Base-by-base conservation (phyloP, 2,888 invertebrate genomes). In the Drosophila buzzatii region DNA sequence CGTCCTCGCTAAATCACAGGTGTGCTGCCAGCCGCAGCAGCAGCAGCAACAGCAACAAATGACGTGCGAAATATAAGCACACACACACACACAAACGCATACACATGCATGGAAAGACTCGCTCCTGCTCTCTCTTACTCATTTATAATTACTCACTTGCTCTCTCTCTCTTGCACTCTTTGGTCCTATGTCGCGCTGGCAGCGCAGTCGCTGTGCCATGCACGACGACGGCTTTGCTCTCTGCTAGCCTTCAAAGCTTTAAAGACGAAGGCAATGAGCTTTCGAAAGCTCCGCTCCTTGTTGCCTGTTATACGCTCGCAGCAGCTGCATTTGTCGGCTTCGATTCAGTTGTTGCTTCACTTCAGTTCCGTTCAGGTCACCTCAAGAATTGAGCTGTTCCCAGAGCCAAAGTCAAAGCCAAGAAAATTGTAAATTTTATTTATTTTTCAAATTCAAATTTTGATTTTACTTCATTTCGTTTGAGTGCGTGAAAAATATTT, bases 311-410 rank as follows among this genome's bases (percentile, higher is more conserved):
- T 63, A 79, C 74, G 41, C 37, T 33, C 10, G 49, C 33, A 51
- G 49, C 49, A 51, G 49, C 62, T 78, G 80, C 72, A 79, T 53
- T 71, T 76, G 71, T 75, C 80, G 77, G 80, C 85, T 85, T 82
- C 68, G 63, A 69, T 62, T 86, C 89, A 85, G 87, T 85, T 85
- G 89, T 89, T 85, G 85, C 85, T 89, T 89, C 87, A 85, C 89
- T 59, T 84, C 82, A 84, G 87, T 81, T 79, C 77, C 53, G 73
- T 79, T 71, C 84, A 89, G 89, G 89, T 86, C 57, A 70, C 41
- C 41, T 47, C 47, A 57, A 37, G 39, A 27, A 12, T 56, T 65
- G 65, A 67, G 61, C 47, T 75, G 68, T 56, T 65, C 62, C 47
- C n/a, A 7, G 35, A 23, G 31, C 27, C 44, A 68, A 41, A 55